These are phyloP conservation scores for Augochlorella aurata DNA, from an alignment of 2,888 invertebrate genomes.

Conservation along the genomic window DNA sequence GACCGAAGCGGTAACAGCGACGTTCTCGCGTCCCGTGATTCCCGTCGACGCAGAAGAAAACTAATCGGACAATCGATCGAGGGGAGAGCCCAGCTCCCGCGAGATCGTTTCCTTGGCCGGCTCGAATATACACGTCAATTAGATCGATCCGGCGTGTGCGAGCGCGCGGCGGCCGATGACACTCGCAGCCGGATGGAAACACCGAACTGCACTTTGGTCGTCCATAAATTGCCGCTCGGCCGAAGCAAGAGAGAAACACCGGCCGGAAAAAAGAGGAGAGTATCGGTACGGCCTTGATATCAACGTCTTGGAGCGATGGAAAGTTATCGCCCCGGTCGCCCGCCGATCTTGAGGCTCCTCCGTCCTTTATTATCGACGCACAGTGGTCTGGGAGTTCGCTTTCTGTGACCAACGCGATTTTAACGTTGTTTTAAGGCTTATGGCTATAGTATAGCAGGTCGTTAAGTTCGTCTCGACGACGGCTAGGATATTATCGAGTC, in stretches of 20 bases:
- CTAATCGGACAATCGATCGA: no score
- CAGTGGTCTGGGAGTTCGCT: no score
- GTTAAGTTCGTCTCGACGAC: no score
- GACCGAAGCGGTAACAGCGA: background rate
- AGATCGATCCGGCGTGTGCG: slow-evolving; percentile 59
- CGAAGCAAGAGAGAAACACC: slow-evolving; percentile 19
- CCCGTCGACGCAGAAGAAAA: background rate
- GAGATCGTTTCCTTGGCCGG: background rate
- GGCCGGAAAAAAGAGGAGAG: background rate
- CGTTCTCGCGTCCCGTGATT: slow-evolving; percentile 1
- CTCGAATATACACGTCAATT: slow-evolving; percentile 67
- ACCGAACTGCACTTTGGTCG: slow-evolving; percentile 77
- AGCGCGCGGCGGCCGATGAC: slow-evolving; percentile 68
- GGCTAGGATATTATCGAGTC: no score
- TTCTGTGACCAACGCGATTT: no score
- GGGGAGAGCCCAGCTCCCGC: background rate
- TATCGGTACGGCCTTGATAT: slow-evolving; percentile 2
- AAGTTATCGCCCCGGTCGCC: slow-evolving; percentile 16
- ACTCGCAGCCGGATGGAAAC: slow-evolving; percentile 72
- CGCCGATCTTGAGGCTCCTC: background rate
- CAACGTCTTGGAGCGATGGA: slow-evolving; percentile 30
- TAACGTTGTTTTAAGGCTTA: no score
- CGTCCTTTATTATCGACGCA: background rate
- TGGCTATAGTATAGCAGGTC: no score
- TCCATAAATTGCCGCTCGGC: slow-evolving; percentile 72